These are phyloP conservation scores for Cricetomys ansorgei DNA, from an alignment of 2,113 vertebrate species.

Conservation along the genomic window DNA sequence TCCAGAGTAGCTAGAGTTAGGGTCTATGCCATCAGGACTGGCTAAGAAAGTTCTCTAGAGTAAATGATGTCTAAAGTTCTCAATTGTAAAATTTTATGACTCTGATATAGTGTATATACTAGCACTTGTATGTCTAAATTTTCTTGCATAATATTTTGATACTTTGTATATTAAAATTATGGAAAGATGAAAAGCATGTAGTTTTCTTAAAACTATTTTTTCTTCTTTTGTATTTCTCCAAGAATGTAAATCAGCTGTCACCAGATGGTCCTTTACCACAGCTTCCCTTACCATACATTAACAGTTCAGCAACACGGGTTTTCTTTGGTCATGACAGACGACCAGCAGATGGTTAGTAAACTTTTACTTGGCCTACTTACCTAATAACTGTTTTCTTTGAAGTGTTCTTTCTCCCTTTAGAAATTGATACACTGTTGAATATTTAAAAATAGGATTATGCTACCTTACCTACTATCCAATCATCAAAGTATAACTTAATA, in stretches of 20 bases:
- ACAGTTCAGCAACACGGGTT: conserved; percentile 93
- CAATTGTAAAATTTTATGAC: neutral
- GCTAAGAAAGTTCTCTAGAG: conserved; percentile 31
- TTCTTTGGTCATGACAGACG: conserved; percentile 97
- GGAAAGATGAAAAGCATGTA: conserved; percentile 3
- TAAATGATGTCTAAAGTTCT: conserved; percentile 30
- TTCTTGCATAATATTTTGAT: conserved; percentile 51
- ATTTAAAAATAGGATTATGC: conserved; percentile 14
- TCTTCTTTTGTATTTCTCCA: conserved; percentile 57
- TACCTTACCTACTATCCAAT: neutral
- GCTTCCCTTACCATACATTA: conserved; percentile 96
- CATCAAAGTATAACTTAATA: neutral
- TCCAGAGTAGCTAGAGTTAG: neutral
- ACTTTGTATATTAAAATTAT: conserved; percentile 4
- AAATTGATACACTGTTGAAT: conserved; percentile 4
- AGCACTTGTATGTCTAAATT: conserved; percentile 47
- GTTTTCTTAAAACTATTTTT: conserved; percentile 22
- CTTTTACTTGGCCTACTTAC: conserved; percentile 18
- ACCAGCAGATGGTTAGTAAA: conserved; percentile 94
- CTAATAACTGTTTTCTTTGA: neutral
- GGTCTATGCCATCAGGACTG: neutral
- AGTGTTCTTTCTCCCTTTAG: neutral
- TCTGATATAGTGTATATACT: conserved; percentile 20
- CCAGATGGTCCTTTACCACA: conserved; percentile 89
- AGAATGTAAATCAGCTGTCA: conserved; percentile 91